Evolutionary conservation across 1,140 invertebrate genomes (phyloP).

Genomic region (Leptinotarsa undecemlineata): DNA sequence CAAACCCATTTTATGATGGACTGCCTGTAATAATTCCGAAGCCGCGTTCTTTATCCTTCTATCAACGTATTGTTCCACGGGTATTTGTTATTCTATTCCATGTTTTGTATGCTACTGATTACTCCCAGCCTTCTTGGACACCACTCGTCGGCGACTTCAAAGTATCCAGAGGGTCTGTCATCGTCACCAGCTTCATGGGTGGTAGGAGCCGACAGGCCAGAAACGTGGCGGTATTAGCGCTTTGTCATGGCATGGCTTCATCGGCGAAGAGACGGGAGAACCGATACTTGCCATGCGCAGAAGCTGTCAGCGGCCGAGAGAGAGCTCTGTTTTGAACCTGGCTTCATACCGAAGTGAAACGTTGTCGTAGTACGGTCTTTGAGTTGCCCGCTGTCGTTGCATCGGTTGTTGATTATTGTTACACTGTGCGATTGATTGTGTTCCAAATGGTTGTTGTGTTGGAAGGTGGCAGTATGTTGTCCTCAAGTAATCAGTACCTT

Average conservation of each 20-base stretch:
- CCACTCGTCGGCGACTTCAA: constrained; percentile 51
- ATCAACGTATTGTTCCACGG: constrained; percentile 34
- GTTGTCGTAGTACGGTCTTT: not conserved
- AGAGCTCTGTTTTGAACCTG: constrained; percentile 20
- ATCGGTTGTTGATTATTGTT: constrained; percentile 19
- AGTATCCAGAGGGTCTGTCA: constrained; percentile 54
- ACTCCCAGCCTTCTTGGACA: constrained; percentile 26
- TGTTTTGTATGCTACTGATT: constrained; percentile 49
- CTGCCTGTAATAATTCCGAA: constrained; percentile 34
- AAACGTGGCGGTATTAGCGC: constrained; percentile 53
- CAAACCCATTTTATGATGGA: constrained; percentile 35
- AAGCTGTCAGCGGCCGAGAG: constrained; percentile 13
- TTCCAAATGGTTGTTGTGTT: constrained; percentile 88
- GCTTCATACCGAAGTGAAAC: constrained; percentile 4
- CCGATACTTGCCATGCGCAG: constrained; percentile 29
- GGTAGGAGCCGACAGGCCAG: constrained; percentile 55
- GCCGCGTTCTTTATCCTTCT: constrained; percentile 26
- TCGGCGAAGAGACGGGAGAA: constrained; percentile 22
- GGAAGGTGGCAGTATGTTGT: constrained; percentile 88
- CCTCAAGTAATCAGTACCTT: constrained; percentile 83
- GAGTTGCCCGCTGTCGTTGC: not conserved
- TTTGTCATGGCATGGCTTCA: constrained; percentile 49
- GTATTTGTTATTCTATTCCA: constrained; percentile 45
- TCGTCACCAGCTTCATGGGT: constrained; percentile 59
- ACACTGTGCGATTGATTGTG: constrained; percentile 9